Base-by-base conservation (phyloP, 2,888 invertebrate species). In the Xestia rhomboidea region DNA sequence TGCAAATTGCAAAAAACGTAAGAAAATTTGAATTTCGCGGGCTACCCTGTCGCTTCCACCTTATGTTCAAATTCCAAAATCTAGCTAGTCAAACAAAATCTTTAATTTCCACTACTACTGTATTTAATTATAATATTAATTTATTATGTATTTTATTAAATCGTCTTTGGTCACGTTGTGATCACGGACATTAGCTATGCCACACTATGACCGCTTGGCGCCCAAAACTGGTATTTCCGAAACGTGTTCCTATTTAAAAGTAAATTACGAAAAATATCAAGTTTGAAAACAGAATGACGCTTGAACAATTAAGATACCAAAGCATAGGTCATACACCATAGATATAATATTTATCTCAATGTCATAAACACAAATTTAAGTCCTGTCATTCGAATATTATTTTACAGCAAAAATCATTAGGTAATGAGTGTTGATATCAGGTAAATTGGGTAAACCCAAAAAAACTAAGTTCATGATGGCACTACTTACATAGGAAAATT, bases 221-320 rank as follows among this genome's bases (percentile, higher is more conserved):
- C 73, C 75, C 24, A 81, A 87, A 89, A 88, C 90, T 81, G 90
- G 91, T 90, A 89, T 90, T 91, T 87, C 85, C 87, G 87, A 89
- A 90, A 87, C 89, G 64, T 87, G 85, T 84, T 77, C 69, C 54
- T 62, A 79, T 67, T 76, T 34, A 73, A 72, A 69, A 44, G 27
- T 60, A 64, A 80, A 67, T 74, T 64, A 64, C 8, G 15, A 71
- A 44, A 66, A 63, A 54, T 15, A 24, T 27, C 18, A 44, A 49
- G 51, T 60, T 63, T 63, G 54, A 54, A 73, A 83, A 57, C 30
- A 54, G 68, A 27, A 66, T 64, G n/a, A 79, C 68, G 49, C 66
- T 41, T 15, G 15, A 21, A 46, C 15, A 27, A 54, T 60, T 64
- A 66, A 10, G 41, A n/a, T 38, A 0, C 3, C 27, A 57, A 57